Base-by-base conservation (phyloP, 2,888 invertebrate species). In the Tuta absoluta region DNA sequence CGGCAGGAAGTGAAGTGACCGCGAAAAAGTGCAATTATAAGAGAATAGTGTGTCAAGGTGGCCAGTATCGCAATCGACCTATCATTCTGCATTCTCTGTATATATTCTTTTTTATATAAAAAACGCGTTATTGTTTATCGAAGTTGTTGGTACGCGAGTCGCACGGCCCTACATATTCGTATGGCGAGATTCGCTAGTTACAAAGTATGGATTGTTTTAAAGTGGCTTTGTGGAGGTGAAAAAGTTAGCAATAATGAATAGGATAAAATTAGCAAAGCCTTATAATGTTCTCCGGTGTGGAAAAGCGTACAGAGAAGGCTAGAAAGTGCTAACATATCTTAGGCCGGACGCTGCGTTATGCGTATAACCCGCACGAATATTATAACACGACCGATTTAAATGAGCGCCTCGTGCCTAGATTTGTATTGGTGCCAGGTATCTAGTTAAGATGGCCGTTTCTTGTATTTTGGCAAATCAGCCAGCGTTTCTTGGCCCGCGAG, bases 251-350 rank as follows among this genome's bases (percentile, higher is more conserved):
- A 86, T 87, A 85, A 82, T 62, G 38, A 72, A 72, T 87, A 86
- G 83, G 80, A 79, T 83, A 62, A 82, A 77, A 80, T 81, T 84
- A 86, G 85, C 81, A 77, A 79, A 76, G 80, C 84, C 82, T 83
- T 79, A 76, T 56, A 76, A 75, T 79, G 75, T 77, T 76, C 78
- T 76, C 76, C 77, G 62, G 66, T 72, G 71, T 73, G 75, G 73
- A 73, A 70, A 66, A 75, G 73, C 68, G 73, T 75, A 67, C 67
- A 71, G 72, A 69, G 67, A 71, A 69, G 75, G 79, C 76, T 77
- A 77, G 76, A 81, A 77, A 71, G 79, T 84, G 87, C 87, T 87
- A 82, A 90, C 90, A 89, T 90, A 90, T 89, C 89, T 87, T 33
- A 33, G 33, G 33, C 33, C 33, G 33, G 33, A 33, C 33, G 33